These are phyloP conservation scores for Pungitius pungitius DNA, from an alignment of 2,113 vertebrate species.

Conservation along the genomic window DNA sequence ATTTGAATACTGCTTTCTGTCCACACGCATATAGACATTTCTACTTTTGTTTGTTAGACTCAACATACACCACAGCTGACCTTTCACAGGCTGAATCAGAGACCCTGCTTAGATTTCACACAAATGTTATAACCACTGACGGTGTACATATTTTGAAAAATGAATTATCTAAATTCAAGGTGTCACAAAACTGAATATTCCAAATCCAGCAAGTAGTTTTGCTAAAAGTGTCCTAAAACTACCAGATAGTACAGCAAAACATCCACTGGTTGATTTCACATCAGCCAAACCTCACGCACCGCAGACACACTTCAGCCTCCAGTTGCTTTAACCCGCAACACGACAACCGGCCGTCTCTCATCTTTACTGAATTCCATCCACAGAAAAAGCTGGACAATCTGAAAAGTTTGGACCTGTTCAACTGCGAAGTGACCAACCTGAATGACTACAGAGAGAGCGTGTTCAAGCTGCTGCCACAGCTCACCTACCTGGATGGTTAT, in stretches of 20 bases:
- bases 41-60: not conserved
- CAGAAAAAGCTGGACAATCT: conserved; percentile 92
- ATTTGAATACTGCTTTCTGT: not conserved
- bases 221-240: too few relatives aligned
- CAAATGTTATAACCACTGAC: not conserved
- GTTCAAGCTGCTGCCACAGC: conserved; percentile 90
- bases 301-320: not conserved
- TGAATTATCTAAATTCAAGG: not conserved
- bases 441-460: conserved; percentile 92
- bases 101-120: not conserved
- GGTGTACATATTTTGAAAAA: not conserved
- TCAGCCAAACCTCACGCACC: not conserved
- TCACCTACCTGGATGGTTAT: conserved; percentile 92
- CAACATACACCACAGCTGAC: not conserved
- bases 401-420: conserved; percentile 93
- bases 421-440: conserved; percentile 93
- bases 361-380: not conserved
- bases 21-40: not conserved
- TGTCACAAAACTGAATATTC: too few relatives aligned
- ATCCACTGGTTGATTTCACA: not conserved
- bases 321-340: not conserved
- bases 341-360: not conserved
- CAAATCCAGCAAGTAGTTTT: not conserved
- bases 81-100: not conserved
- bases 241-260: not conserved